A percentile compares a stretch with the other conserved stretches of the same genome.
These are phyloP conservation scores for Hypomesus transpacificus DNA, from an alignment of 2,113 vertebrate species.

Conservation along the genomic window DNA sequence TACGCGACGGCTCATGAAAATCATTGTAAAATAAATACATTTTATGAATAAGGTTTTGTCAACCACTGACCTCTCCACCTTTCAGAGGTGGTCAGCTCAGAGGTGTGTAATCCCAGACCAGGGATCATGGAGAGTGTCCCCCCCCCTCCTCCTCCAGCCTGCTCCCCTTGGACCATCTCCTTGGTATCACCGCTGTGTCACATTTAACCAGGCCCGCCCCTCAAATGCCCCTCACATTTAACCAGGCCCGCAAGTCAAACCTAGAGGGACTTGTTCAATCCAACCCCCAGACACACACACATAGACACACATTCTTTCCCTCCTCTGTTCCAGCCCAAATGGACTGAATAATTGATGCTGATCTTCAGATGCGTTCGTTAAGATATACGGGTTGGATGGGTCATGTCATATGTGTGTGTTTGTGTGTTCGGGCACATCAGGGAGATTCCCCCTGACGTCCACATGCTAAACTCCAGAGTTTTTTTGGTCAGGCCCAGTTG, in stretches of 20 bases:
- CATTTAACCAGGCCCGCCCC: slow-evolving; percentile 83
- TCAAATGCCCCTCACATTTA: slow-evolving; percentile 89
- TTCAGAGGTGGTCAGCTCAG: background rate
- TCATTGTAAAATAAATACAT: no score
- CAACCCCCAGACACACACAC: slow-evolving; percentile 50
- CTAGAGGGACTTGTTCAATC: slow-evolving; percentile 85
- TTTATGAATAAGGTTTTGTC: no score
- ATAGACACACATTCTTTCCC: slow-evolving; percentile 1
- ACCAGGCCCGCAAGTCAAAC: slow-evolving; percentile 81
- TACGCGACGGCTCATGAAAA: no score
- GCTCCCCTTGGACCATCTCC: slow-evolving; percentile 78
- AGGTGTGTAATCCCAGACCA: background rate
- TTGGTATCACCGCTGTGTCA: slow-evolving; percentile 76
- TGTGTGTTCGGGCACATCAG: slow-evolving; percentile 52
- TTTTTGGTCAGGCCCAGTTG: slow-evolving; percentile 56
- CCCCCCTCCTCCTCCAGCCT: background rate
- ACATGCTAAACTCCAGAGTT: slow-evolving; percentile 40
- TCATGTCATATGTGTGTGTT: slow-evolving; percentile 58
- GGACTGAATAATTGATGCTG: slow-evolving; percentile 92
- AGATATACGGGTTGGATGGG: slow-evolving; percentile 70
- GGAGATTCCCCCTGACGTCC: background rate
- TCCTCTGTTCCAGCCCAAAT: slow-evolving; percentile 74
- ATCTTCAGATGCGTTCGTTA: slow-evolving; percentile 82
- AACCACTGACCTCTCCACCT: background rate
- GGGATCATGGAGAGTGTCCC: background rate